These are phyloP conservation scores for Drosophila biarmipes DNA, from an alignment of 1,140 invertebrate species.

Conservation along the genomic window DNA sequence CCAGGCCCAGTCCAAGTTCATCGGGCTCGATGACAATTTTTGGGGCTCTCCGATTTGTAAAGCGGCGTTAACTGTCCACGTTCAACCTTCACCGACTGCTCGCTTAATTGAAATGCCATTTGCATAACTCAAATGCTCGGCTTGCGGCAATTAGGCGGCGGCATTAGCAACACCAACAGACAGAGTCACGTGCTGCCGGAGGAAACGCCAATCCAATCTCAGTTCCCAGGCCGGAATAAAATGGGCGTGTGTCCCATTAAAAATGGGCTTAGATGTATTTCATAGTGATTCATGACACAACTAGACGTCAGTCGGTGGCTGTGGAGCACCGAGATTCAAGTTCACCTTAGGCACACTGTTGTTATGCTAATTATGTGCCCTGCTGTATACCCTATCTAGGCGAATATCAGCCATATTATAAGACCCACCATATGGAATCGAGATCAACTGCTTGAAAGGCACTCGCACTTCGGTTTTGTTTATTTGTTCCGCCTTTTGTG, in stretches of 20 bases:
- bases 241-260: constrained; percentile 8
- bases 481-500: background rate
- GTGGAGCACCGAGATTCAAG: constrained; percentile 60
- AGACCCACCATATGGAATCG: background rate
- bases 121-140: constrained; percentile 54
- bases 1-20: constrained; percentile 55
- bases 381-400: constrained; percentile 28
- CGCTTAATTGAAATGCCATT: constrained; percentile 79
- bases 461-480: constrained; percentile 27
- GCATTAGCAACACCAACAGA: constrained; percentile 22
- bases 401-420: background rate
- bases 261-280: constrained; percentile 33
- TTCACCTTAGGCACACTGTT: constrained; percentile 54
- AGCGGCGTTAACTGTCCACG: constrained; percentile 59
- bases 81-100: constrained; percentile 68
- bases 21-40: constrained; percentile 57
- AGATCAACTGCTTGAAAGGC: constrained; percentile 27
- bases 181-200: constrained; percentile 64
- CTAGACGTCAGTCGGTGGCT: constrained; percentile 38
- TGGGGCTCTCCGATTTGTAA: constrained; percentile 58
- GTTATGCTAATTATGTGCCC: constrained; percentile 66
- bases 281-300: constrained; percentile 72
- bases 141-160: constrained; percentile 28
- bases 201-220: constrained; percentile 31
- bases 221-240: constrained; percentile 12